Conservation (phyloP, 2,888 invertebrate genomes). For the Iphiclides podalirius region DNA sequence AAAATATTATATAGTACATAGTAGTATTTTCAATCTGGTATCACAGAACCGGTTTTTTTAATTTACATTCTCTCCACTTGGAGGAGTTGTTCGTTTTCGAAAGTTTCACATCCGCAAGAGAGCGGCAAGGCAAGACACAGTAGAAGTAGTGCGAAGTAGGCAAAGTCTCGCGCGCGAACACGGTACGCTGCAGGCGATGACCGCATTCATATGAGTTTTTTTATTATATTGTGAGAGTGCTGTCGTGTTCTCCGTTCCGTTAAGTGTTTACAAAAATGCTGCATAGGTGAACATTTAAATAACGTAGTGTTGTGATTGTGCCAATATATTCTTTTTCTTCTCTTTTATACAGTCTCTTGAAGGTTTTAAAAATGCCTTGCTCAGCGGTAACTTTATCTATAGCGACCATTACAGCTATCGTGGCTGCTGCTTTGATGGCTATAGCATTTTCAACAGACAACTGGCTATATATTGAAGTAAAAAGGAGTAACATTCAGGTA, state of each 20-base stretch:
- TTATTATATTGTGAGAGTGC: conserved; percentile 66
- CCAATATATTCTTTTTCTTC: conserved; percentile 49
- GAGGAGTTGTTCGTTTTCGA: conserved; percentile 74
- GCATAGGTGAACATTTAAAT: conserved; percentile 67
- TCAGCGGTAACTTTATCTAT: conserved; percentile 96
- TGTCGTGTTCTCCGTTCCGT: conserved; percentile 70
- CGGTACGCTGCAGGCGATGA: conserved; percentile 77
- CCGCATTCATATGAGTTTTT: conserved; percentile 77
- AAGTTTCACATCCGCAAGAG: conserved; percentile 80
- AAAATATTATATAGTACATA: background rate
- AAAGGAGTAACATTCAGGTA: conserved; percentile 93
- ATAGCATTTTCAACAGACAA: conserved; percentile 98
- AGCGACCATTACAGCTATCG: conserved; percentile 96
- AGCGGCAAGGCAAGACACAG: conserved; percentile 65
- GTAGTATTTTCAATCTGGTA: conserved; percentile 38
- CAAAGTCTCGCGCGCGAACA: conserved; percentile 75
- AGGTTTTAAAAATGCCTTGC: conserved; percentile 89
- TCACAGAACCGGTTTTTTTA: conserved; percentile 62
- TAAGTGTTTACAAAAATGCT: conserved; percentile 77
- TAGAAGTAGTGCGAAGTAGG: conserved; percentile 54
- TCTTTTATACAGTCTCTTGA: conserved; percentile 52
- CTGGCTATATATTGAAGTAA: conserved; percentile 97
- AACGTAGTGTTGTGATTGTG: conserved; percentile 73
- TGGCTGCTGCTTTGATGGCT: conserved; percentile 94
- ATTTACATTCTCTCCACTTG: conserved; percentile 77